Percentiles rank a stretch among this genome's conserved stretches.
phyloP scores from a whole-genome alignment of 2,113 vertebrate genomes.

The Polypterus senegalus region DNA sequence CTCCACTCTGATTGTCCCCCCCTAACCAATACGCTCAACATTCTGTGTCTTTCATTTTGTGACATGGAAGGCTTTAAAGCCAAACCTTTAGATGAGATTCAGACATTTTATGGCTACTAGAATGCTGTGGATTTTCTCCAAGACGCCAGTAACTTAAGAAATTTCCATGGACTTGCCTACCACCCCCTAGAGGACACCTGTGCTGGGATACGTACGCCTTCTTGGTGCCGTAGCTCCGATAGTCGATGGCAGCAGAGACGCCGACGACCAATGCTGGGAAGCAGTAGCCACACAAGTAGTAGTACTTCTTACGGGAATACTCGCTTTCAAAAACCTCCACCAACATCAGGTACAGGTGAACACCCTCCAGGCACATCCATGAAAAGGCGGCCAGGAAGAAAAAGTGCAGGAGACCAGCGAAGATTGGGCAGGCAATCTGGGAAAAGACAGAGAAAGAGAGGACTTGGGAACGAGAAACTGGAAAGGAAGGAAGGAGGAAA shows the following conservation, averaged over 20 bases:
- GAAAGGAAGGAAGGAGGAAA: background rate
- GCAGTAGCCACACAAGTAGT: conserved; percentile 84
- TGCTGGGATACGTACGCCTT: conserved; percentile 69
- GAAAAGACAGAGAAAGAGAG: conserved; percentile 3
- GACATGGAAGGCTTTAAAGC: too few species aligned
- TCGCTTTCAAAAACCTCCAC: conserved; percentile 86
- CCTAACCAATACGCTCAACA: too few species aligned
- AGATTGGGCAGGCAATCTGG: conserved; percentile 80
- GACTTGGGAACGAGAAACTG: background rate
- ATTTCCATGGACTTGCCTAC: too few species aligned
- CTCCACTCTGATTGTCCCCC: too few species aligned
- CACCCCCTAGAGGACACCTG: too few species aligned
- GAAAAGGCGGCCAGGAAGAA: conserved; percentile 88
- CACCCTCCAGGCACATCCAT: conserved; percentile 85
- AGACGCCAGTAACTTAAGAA: too few species aligned
- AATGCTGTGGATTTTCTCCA: too few species aligned
- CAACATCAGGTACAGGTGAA: conserved; percentile 84
- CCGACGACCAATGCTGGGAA: conserved; percentile 82
- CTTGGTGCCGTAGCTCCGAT: conserved; percentile 86
- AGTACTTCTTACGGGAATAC: conserved; percentile 80
- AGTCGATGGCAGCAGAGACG: conserved; percentile 81
- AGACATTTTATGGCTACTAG: too few species aligned
- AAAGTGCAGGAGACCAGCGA: conserved; percentile 80
- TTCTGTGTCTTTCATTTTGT: too few species aligned
- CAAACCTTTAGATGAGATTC: too few species aligned